These are phyloP conservation scores for Dipodomys spectabilis DNA, from an alignment of 2,113 vertebrate genomes.

Conservation along the genomic window DNA sequence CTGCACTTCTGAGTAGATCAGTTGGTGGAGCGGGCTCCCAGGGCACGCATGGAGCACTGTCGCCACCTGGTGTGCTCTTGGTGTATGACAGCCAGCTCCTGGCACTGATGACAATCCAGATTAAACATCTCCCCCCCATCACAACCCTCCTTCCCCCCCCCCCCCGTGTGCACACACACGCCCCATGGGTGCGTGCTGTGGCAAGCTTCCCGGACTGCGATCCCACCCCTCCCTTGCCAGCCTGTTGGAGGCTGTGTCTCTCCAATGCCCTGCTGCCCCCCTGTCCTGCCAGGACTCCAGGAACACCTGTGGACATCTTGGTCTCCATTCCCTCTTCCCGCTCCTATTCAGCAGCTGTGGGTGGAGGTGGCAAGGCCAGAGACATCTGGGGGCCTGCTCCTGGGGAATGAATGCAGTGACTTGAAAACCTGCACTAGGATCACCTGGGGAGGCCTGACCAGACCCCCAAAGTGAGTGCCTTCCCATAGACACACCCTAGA, in stretches of 20 bases:
- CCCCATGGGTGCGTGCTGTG: accelerated
- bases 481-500: neutral
- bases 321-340: neutral
- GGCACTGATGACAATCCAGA: accelerated
- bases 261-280: neutral
- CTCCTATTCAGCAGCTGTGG: neutral
- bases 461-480: neutral
- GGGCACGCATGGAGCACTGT: neutral
- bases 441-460: neutral
- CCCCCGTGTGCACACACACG: too few species aligned
- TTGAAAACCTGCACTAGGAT: neutral
- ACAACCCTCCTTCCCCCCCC: too few species aligned
- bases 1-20: neutral
- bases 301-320: neutral
- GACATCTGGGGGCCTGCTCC: neutral
- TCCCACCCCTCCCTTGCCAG: neutral
- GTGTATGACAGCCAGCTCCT: neutral
- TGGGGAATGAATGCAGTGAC: neutral
- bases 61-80: constrained; percentile 42
- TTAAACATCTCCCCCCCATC: too few species aligned
- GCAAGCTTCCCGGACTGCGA: accelerated
- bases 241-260: neutral
- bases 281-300: neutral
- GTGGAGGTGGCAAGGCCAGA: neutral
- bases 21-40: neutral